A percentile compares a stretch with the other conserved stretches of the same genome.
phyloP scores from a whole-genome alignment of 2,113 vertebrate genomes.

The Corythoichthys haematopterus region DNA sequence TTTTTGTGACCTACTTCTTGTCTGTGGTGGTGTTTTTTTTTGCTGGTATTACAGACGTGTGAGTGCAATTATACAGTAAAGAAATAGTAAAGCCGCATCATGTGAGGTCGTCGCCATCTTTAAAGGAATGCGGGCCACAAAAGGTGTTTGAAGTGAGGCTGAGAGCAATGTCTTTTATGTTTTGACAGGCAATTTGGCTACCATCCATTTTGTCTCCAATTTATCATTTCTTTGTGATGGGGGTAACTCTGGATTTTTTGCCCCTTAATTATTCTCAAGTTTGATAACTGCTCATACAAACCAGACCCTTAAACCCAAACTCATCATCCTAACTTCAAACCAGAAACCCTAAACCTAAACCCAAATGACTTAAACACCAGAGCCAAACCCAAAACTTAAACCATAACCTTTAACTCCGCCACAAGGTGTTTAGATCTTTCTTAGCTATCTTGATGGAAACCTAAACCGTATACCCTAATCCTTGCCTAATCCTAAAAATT shows the following conservation, averaged over 20 bases:
- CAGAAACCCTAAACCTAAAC: neutral
- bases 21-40: no score
- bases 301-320: neutral
- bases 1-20: neutral
- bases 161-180: neutral
- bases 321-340: neutral
- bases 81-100: constrained; percentile 47
- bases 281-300: neutral
- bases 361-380: no score
- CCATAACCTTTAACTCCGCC: neutral
- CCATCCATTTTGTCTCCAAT: neutral
- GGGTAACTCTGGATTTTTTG: neutral
- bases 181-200: neutral
- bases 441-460: neutral
- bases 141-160: neutral
- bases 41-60: constrained; percentile 17
- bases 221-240: neutral
- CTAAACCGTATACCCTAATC: no score
- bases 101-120: constrained; percentile 28
- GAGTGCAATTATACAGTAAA: constrained; percentile 27
- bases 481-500: no score
- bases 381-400: neutral
- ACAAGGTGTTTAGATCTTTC: neutral
- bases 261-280: neutral
- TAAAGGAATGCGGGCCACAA: constrained; percentile 36